Evolutionary conservation across 1,140 invertebrate genomes (phyloP), one percentile per base, ranked within the genome.

Genomic region (Lerema accius): DNA sequence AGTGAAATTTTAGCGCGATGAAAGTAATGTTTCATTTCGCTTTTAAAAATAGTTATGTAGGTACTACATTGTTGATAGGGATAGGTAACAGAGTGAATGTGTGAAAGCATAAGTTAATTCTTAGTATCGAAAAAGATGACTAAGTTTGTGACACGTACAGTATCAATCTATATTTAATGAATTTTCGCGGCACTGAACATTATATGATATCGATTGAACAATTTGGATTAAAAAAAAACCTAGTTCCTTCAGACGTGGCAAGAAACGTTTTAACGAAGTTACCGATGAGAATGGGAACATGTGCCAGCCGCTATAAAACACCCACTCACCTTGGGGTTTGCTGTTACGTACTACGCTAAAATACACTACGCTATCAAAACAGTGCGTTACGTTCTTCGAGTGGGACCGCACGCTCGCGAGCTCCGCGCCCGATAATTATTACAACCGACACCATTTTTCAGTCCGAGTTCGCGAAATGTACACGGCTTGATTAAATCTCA

Each of bases 351-450:
- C 78, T 75, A 84, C 82, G 81, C 77, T 85, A 82, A 82, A 86
- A 84, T 80, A 84, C 67, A 78, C 77, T 81, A 84, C 75, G 71
- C 73, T 84, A 85, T 87, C 84, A 87, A 84, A 87, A 86, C 84
- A 87, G 84, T 87, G 74, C 63, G 76, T 75, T 80, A 66, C 56
- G 67, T 67, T 67, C 71, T 35, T 14, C 64, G 77, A 48, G 42
- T 56, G 40, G 67, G 62, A 74, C 35, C 70, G 72, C 72, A 85
- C 82, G 84, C 50, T 37, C 51, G 59, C 59, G 39, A 39, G 43
- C 37, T 46, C 14, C 40, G 37, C 17, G n/a, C 7, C 26, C 42
- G 15, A n/a, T 46, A 37, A 37, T 37, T 11, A 13, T 15, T 23
- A 15, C 16, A 10, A 32, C 55, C 42, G 55, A 45, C 53, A 58